Percentiles rank a stretch among this genome's conserved stretches.
These are phyloP conservation scores for Drosophila siamana DNA, from an alignment of 2,888 invertebrate genomes.

Conservation along the genomic window DNA sequence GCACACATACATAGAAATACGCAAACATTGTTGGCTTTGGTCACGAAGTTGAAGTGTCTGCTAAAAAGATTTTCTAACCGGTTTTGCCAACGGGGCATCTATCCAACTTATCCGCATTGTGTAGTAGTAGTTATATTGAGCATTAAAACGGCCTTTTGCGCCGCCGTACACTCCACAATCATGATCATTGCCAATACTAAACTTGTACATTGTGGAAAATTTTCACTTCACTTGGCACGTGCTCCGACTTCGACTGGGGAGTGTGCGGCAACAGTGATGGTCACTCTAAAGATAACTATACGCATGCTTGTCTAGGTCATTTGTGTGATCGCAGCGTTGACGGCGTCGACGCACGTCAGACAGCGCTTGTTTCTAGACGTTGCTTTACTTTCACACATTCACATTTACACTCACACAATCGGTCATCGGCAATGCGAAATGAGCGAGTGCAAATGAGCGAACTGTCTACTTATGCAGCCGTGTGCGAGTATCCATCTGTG, in stretches of 20 bases:
- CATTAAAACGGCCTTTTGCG: conserved; percentile 55
- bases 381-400: conserved; percentile 48
- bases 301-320: conserved; percentile 68
- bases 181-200: conserved; percentile 64
- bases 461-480: conserved; percentile 18
- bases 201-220: conserved; percentile 51
- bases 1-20: not conserved
- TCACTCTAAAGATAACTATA: conserved; percentile 59
- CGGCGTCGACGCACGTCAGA: conserved; percentile 12
- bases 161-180: conserved; percentile 43
- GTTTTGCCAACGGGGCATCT: conserved; percentile 43
- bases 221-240: conserved; percentile 66
- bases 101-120: conserved; percentile 29
- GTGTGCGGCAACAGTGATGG: conserved; percentile 23
- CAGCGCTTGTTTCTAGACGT: conserved; percentile 32
- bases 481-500: not conserved
- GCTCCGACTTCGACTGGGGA: conserved; percentile 22
- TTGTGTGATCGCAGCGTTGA: conserved; percentile 34
- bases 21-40: conserved; percentile 57
- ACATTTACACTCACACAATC: conserved; percentile 11
- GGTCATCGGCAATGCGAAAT: conserved; percentile 34
- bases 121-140: conserved; percentile 1
- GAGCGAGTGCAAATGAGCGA: conserved; percentile 76
- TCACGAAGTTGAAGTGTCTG: conserved; percentile 56
- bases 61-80: conserved; percentile 73